Evolutionary conservation across 2,113 vertebrate genomes (phyloP).

Genomic region (Hipposideros armiger): DNA sequence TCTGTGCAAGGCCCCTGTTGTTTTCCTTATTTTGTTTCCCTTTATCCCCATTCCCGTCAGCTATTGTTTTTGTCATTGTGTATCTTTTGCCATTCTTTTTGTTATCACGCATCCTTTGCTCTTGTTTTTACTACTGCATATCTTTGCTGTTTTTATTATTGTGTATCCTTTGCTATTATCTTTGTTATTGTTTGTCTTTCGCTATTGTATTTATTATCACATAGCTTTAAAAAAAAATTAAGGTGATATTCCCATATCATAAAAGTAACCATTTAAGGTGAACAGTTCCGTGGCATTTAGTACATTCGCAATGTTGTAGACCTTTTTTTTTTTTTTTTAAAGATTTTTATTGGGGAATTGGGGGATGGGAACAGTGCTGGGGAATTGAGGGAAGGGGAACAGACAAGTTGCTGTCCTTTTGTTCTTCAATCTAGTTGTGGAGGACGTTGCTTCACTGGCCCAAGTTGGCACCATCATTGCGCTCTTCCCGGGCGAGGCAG

Average conservation of each 20-base stretch:
- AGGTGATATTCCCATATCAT: not conserved
- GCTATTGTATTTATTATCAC: not conserved
- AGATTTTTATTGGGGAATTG: no score
- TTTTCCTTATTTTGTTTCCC: not conserved
- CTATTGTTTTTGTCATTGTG: not conserved
- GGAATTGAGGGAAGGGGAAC: no score
- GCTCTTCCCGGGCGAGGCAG: no score
- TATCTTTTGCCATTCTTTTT: not conserved
- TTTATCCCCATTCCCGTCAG: not conserved
- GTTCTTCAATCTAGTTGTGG: no score
- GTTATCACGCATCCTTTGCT: not conserved
- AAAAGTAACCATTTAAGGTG: not conserved
- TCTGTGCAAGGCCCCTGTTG: not conserved
- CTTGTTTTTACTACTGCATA: no score
- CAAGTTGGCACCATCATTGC: no score
- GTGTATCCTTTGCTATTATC: not conserved
- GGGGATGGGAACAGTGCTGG: no score
- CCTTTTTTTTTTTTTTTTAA: not conserved
- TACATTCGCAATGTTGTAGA: not conserved
- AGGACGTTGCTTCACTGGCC: no score
- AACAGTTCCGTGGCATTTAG: not conserved
- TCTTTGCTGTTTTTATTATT: not conserved
- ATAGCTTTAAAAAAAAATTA: not conserved
- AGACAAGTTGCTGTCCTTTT: no score
- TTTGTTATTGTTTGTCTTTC: not conserved